phyloP scores from a whole-genome alignment of 2,113 vertebrate genomes.

The Amblyopsis rosae region DNA sequence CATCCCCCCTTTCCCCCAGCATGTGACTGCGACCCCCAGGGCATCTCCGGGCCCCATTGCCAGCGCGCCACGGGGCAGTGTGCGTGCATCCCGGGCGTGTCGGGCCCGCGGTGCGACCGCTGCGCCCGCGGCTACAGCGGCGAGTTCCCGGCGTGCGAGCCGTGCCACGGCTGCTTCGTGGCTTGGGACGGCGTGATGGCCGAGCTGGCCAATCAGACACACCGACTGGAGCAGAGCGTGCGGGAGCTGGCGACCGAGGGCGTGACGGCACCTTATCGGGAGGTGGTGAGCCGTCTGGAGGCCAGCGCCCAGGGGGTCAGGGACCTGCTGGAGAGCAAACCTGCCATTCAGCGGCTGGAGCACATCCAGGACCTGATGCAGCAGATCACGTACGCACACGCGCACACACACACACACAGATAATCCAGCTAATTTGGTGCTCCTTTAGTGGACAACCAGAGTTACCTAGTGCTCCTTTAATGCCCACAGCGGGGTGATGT shows the following conservation, averaged over 20 bases:
- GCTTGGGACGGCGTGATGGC: constrained; percentile 84
- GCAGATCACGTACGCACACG: constrained; percentile 83
- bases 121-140: constrained; percentile 89
- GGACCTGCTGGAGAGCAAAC: constrained; percentile 83
- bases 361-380: constrained; percentile 83
- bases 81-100: constrained; percentile 82
- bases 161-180: constrained; percentile 89
- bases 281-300: constrained; percentile 81
- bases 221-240: constrained; percentile 81
- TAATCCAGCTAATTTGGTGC: no score
- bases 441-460: no score
- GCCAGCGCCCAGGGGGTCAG: constrained; percentile 80
- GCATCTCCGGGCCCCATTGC: constrained; percentile 87
- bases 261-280: constrained; percentile 85
- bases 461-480: constrained; percentile 4
- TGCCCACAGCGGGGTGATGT: constrained; percentile 78
- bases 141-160: constrained; percentile 84
- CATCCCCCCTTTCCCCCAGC: constrained; percentile 67
- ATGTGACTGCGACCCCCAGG: constrained; percentile 88
- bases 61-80: constrained; percentile 85
- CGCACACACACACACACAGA: no score
- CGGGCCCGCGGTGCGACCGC: constrained; percentile 83
- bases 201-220: constrained; percentile 86
- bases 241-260: constrained; percentile 82
- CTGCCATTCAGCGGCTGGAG: constrained; percentile 81